Base-by-base conservation (phyloP, 2,888 invertebrate genomes). In the Stegophylla sp. region DNA sequence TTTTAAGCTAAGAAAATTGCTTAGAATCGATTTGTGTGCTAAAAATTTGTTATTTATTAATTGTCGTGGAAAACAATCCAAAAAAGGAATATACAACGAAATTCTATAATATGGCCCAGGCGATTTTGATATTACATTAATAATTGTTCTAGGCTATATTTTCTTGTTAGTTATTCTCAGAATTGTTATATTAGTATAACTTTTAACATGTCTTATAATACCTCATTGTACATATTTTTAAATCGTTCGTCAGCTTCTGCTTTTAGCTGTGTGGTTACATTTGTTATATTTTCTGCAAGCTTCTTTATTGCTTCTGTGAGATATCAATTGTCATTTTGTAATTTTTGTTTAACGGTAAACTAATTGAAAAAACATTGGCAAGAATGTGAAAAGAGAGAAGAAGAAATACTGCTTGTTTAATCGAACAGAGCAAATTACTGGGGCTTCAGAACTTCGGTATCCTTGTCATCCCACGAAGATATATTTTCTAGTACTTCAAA, bases 401-500 rank as follows among this genome's bases (percentile, higher is more conserved):
- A 45, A 63, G 66, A 51, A 76, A 76, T 17, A 48, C 51, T 28
- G 28, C 45, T 26, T 45, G 26, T 76, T 64, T 64, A 4, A 76
- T 76, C 15, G 48, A 48, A 48, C 48, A 45, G 13, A 75, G 75
- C 2, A 75, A 61, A 45, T 75, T 61, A 75, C 15, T 28, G 43
- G 34, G n/a, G n/a, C n/a, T n/a, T n/a, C n/a, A n/a, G n/a, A n/a
- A n/a, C n/a, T n/a, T n/a, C n/a, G 45, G 63, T 61, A 43, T 61
- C 75, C 17, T 17, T 59, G 26, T 75, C 75, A 26, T 45, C 15
- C 75, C 63, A 59, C 45, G 41, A 26, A 26, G 34, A 61, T 23
- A 75, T 61, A 15, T 45, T 63, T 75, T 75, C 75, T 45, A 75
- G 45, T 23, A 45, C 63, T 28, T 75, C 75, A 10, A 75, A 15